Base-by-base conservation (phyloP, 2,797 vertebrate genomes). In the Choloepus didactylus region DNA sequence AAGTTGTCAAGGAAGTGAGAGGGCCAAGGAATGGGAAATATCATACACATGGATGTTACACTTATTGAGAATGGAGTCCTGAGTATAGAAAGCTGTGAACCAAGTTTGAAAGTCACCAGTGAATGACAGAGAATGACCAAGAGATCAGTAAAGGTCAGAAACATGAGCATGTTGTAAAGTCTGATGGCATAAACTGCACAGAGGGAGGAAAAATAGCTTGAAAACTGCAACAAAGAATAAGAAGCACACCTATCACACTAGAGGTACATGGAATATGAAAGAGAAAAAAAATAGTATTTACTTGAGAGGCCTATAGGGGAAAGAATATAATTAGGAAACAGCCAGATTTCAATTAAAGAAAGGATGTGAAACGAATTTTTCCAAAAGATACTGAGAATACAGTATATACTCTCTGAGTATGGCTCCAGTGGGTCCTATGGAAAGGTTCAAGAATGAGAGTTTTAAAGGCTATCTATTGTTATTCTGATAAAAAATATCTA, bases 41-140 rank as follows among this genome's bases (percentile, higher is more conserved):
- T 81, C 27, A 64, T 7, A 56, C 0, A 51, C 4, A 72, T 2
- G 7, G 11, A 81, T 1, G 11, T 67, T 77, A 46, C 62, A 46
- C 25, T 56, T 64, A 80, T 62, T 76, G 31, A 10, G 62, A 86
- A 60, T 11, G 38, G 49, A 90, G 83, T 23, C 41, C 41, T 60
- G 35, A 41, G 27, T 14, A 25, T 0, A 0, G 60, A 88, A 81
- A 77, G 75, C 25, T 51, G 9, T 15, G 31, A 81, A 60, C 31
- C 18, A 81, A 72, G 56, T 31, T 80, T 62, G 38, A 41, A 75
- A 75, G 81, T 88, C 87, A 67, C 70, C 12, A n/a, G 21, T 15
- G 80, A 82, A 54, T 14, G 64, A 91, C 38, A 91, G 44, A 93
- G 27, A 75, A 60, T 44, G 54, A 87, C 60, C 56, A 80, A 49